Base-by-base conservation (phyloP, 1,140 invertebrate genomes). In the Camponotus vicinus region DNA sequence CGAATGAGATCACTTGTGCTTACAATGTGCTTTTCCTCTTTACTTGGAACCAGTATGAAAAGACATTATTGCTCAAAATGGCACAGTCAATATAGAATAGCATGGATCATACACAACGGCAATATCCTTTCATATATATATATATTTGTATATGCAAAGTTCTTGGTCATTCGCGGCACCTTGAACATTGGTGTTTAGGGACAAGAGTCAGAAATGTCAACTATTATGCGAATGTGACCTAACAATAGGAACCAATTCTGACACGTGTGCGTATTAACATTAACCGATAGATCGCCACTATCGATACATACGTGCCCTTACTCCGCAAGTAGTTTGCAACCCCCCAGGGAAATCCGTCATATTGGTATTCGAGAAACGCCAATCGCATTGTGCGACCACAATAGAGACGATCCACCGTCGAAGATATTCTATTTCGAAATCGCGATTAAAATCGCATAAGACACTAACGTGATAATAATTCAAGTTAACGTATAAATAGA, bases 281-380 rank as follows among this genome's bases (percentile, higher is more conserved):
- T 70, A 84, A 85, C 70, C 88, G 76, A 85, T 85, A 57, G 55
- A 87, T 87, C 88, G 86, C 67, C 63, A 61, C 67, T 80, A 86
- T 87, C 73, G 89, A 11, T 76, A 76, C 34, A 61, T 34, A 70
- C 49, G 63, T 63, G 76, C 61, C 89, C 57, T 49, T 52, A 45
- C 40, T 59, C 78, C 57, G 52, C 55, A 64, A 77, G 55, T 45
- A 45, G 79, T 27, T 57, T 45, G 55, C 70, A 61, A 77, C 71
- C 89, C 73, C 27, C 88, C 9, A 8, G 91, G 91, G 91, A 92
- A 92, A 92, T 92, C 91, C 91, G 89, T 88, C 86, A 89, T 90
- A 92, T 92, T 90, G 91, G 89, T 59, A 88, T 90, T 86, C 89
- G 75, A 59, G 71, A 59, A 84, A 86, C 55, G 76, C 70, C 45